Conservation (phyloP, 2,888 invertebrate species). For the Nasonovia ribisnigri region DNA sequence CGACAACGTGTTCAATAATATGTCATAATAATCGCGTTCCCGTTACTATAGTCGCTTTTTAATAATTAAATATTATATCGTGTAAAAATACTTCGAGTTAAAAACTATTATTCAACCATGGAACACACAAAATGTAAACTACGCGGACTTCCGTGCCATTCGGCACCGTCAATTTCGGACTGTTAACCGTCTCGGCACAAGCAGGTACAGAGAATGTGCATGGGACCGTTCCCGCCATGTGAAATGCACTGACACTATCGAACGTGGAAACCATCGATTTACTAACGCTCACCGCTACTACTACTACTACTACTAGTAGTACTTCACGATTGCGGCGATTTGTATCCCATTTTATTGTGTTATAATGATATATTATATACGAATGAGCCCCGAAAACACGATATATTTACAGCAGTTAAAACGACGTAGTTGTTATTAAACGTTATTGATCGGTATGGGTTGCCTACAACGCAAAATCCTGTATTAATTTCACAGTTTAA, state of each 20-base stretch:
- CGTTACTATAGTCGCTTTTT: conserved; percentile 21
- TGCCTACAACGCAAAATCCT: no score
- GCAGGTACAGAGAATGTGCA: conserved; percentile 60
- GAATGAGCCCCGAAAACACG: neutral
- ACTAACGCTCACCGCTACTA: conserved; percentile 20
- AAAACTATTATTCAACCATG: conserved; percentile 25
- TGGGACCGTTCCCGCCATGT: conserved; percentile 56
- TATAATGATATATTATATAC: neutral
- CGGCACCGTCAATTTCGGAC: conserved; percentile 59
- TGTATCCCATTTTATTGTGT: neutral
- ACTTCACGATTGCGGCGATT: conserved; percentile 22
- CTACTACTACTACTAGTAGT: conserved; percentile 39
- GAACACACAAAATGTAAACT: conserved; percentile 29
- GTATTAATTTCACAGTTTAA: no score
- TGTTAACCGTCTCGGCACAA: conserved; percentile 56
- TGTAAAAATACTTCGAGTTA: neutral
- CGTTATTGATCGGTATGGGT: no score
- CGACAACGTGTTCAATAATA: neutral
- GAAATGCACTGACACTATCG: conserved; percentile 48
- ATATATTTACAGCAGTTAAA: neutral
- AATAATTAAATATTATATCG: conserved; percentile 19
- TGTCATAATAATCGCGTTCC: neutral
- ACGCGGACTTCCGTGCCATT: conserved; percentile 49
- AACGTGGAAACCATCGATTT: conserved; percentile 49
- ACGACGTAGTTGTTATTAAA: neutral